Base-by-base conservation (phyloP, 2,888 invertebrate genomes). In the Drosophila borealis region DNA sequence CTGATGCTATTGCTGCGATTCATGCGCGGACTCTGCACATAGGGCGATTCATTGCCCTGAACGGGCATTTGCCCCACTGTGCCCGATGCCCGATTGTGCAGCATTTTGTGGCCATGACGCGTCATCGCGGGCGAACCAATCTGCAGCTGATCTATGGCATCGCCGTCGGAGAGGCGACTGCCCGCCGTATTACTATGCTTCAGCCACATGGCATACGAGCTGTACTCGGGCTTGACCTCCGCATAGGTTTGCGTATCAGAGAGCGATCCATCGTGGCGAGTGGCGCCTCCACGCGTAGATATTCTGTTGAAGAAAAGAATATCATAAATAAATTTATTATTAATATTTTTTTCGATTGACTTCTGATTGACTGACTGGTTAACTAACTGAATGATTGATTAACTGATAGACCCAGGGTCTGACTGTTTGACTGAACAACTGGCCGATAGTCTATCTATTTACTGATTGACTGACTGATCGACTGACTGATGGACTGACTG, bases 1-100 rank as follows among this genome's bases (percentile, higher is more conserved):
- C 97, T 97, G 93, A 97, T 97, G 91, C 97, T 97, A 93, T 97
- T 98, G 93, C 97, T 97, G 91, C 97, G 94, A 93, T 97, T 97
- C 82, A 97, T 93, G 90, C 97, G 94, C 75, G 94, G 92, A 86
- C 92, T 93, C 90, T 94, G 94, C 85, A 94, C 94, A 68, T 92
- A 92, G 11, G 92, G 90, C 17, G 92, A 92, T 64, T 92, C 92
- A 11, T 78, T 80, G 37, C 90, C 91, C 19, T 82, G 65, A 45
- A 88, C 50, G 2, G 75, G 56, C 56, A 78, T 78, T 11, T 75
- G 76, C n/a, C 76, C 81, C 50, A 69, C 70, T 6, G 75, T 69
- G 4, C 77, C 81, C 8, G 78, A 19, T 9, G 60, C 49, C 2
- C 91, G 91, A 69, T 91, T 92, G 74, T 92, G 91, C 51, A 92